Percentiles rank a stretch among this genome's conserved stretches.
These are phyloP conservation scores for Albula goreensis DNA, from an alignment of 2,113 vertebrate genomes.

Conservation along the genomic window DNA sequence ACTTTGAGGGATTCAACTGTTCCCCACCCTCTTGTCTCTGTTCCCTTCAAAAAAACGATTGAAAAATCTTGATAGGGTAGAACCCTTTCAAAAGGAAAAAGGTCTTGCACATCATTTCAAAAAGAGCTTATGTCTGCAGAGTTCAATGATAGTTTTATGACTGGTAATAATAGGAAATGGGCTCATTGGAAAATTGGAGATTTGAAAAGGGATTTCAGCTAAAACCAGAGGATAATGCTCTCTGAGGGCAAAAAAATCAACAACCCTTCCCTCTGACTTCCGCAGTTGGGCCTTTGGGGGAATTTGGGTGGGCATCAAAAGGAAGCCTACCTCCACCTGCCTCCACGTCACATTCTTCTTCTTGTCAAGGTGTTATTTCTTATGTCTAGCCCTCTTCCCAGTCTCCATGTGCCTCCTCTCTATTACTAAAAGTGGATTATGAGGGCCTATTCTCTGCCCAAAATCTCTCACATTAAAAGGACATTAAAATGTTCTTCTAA, in stretches of 20 bases:
- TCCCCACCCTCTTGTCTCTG: background rate
- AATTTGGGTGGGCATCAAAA: background rate
- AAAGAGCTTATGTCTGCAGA: constrained; percentile 23
- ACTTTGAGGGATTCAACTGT: background rate
- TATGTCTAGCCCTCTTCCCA: too few species aligned
- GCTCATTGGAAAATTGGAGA: constrained; percentile 22
- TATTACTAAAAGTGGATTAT: too few species aligned
- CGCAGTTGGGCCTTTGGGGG: background rate
- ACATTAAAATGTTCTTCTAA: too few species aligned
- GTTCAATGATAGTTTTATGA: constrained; percentile 10
- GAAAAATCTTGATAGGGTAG: background rate
- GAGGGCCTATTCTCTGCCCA: too few species aligned
- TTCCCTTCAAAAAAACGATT: background rate
- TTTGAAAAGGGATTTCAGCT: constrained; percentile 26
- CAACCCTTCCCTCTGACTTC: background rate
- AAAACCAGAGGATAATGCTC: constrained; percentile 15
- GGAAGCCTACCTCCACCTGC: background rate
- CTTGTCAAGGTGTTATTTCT: background rate
- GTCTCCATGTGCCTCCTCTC: too few species aligned
- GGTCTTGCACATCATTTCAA: constrained; percentile 16
- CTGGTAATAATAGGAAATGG: constrained; percentile 15
- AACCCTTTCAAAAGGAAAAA: background rate
- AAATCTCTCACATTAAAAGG: too few species aligned
- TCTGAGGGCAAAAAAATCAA: background rate
- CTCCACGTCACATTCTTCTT: background rate